Evolutionary conservation across 1,140 invertebrate species (phyloP).

Genomic region (Eupristina koningsbergeri): DNA sequence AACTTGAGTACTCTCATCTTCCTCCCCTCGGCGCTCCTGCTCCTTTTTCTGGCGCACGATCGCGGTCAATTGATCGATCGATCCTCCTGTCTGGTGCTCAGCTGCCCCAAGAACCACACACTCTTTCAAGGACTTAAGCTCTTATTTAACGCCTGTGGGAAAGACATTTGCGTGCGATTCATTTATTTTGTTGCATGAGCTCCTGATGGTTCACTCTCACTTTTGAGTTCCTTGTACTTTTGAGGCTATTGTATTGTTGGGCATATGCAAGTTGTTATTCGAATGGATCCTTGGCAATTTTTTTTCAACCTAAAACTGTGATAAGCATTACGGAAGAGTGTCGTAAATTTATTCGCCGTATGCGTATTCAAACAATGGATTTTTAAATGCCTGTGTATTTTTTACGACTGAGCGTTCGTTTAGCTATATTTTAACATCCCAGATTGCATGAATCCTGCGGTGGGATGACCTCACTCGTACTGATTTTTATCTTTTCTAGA

Average conservation of each 20-base stretch:
- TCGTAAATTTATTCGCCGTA: not conserved
- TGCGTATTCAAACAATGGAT: not conserved
- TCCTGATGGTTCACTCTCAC: not conserved
- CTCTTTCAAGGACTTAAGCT: not conserved
- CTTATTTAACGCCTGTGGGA: conserved; percentile 14
- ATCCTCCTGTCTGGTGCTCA: not conserved
- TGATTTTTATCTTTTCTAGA: not conserved
- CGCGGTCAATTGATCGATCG: not conserved
- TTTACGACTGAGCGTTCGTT: not conserved
- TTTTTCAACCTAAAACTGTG: not conserved
- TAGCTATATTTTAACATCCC: not conserved
- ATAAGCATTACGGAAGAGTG: not conserved
- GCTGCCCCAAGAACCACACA: too few species aligned
- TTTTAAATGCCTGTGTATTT: not conserved
- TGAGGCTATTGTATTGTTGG: not conserved
- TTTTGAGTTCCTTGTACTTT: too few species aligned
- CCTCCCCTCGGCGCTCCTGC: too few species aligned
- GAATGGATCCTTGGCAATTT: not conserved
- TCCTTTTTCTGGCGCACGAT: not conserved
- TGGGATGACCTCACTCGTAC: too few species aligned
- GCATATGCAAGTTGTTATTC: not conserved
- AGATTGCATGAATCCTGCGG: not conserved
- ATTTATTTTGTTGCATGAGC: conserved; percentile 32
- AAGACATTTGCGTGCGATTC: conserved; percentile 37
- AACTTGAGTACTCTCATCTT: not conserved